Base-by-base conservation (phyloP, 2,797 vertebrate species). In the Neosilurus mollespiculum region DNA sequence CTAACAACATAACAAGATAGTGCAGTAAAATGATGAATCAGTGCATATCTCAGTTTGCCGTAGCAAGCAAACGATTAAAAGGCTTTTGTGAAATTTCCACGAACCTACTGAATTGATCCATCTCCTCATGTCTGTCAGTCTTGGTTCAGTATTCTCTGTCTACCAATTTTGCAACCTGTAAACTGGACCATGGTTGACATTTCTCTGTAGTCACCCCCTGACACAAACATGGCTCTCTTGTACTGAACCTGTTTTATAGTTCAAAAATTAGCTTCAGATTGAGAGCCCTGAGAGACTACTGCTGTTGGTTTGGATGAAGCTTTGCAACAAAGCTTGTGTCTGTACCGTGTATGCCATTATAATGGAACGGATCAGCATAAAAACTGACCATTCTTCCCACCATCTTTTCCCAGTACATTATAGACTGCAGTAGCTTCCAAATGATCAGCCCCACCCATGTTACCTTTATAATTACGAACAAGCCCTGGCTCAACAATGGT, bases 281-380 rank as follows among this genome's bases (percentile, higher is more conserved):
- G 10, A 49, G 62, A 78, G 59, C 75, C 58, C n/a, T 15, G 3
- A 16, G 34, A 77, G 30, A 9, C 30, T 30, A 37, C 20, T 76
- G 10, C 22, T 62, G 58, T 77, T 76, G 61, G 56, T 15, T 62
- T 62, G 22, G 58, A 78, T n/a, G 34, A 78, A 24, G 73, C 34
- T 43, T 43, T 30, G 14, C 30, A 76, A 62, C 58, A 49, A 62
- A 78, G 75, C 61, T 78, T 58, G 26, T 62, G 58, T 62, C 8
- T 43, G 37, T 43, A 43, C 37, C 37, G 43, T 78, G 75, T 78
- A 34, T 77, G 75, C 30, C 56, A 20, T 76, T 59, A n/a, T 59
- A 59, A 76, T 61, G 34, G 34, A 78, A 77, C 43, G 49, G 22
- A 20, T 49, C 34, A 24, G 22, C n/a, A 26, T 62, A 30, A 67